phyloP scores from a whole-genome alignment of 2,797 vertebrate species.

The Graptemys geographica region DNA sequence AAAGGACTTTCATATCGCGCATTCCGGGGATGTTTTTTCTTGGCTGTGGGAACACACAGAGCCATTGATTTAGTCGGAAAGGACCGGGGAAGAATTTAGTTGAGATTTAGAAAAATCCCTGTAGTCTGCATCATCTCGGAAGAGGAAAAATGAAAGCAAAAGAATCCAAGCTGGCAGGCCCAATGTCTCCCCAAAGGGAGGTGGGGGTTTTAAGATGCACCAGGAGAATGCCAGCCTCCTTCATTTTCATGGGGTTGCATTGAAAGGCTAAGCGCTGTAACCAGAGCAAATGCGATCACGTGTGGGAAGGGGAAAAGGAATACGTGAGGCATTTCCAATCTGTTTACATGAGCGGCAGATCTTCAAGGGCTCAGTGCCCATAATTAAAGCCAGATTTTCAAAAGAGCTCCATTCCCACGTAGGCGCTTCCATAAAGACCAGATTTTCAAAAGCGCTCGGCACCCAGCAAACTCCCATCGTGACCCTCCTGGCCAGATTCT shows the following conservation, averaged over 20 bases:
- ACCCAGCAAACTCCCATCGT: background rate
- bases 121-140: background rate
- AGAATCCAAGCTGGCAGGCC: background rate
- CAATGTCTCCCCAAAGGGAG: background rate
- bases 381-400: background rate
- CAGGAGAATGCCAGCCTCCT: background rate
- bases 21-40: conserved; percentile 64
- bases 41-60: conserved; percentile 63
- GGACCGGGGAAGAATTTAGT: conserved; percentile 11
- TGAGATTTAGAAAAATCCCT: conserved; percentile 27
- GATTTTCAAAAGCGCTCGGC: background rate
- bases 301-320: background rate
- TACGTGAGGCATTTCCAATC: accelerated
- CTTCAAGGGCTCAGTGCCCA: background rate
- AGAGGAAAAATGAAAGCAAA: background rate
- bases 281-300: background rate
- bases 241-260: background rate
- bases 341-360: accelerated
- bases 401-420: accelerated
- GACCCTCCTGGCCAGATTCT: background rate
- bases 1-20: conserved; percentile 12
- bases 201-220: background rate
- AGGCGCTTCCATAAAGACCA: background rate
- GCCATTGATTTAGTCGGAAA: conserved; percentile 49
- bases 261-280: background rate